Percentiles rank a stretch among this genome's conserved stretches.
Evolutionary conservation across 2,888 invertebrate species (phyloP).

Genomic region (Coremacera marginata): DNA sequence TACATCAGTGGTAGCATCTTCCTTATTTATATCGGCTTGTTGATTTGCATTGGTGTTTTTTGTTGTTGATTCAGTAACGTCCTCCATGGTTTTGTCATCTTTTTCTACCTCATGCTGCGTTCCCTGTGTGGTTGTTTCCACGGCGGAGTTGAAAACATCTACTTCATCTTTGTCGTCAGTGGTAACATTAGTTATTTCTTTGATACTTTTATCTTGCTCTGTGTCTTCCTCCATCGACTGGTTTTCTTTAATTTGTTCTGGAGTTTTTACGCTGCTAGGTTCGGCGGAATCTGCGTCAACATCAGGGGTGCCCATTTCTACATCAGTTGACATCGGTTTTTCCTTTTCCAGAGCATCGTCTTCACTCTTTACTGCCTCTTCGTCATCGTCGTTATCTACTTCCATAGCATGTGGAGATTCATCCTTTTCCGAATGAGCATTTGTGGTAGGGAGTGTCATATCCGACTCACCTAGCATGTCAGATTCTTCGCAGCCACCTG

Average conservation of each 20-base stretch:
- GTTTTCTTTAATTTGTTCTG: constrained; percentile 1
- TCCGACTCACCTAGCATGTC: constrained; percentile 61
- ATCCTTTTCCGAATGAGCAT: constrained; percentile 43
- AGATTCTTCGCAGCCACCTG: constrained; percentile 55
- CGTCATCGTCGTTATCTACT: constrained; percentile 45
- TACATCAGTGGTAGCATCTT: constrained; percentile 34
- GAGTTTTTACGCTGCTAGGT: neutral
- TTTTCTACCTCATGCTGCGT: constrained; percentile 18
- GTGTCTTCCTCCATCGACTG: neutral
- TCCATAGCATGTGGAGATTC: constrained; percentile 49
- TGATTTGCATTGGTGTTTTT: constrained; percentile 1
- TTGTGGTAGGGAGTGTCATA: constrained; percentile 51
- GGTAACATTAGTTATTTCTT: neutral
- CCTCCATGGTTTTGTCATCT: constrained; percentile 47
- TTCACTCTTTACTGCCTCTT: constrained; percentile 40
- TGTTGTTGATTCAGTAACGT: constrained; percentile 29
- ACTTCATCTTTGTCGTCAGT: constrained; percentile 40
- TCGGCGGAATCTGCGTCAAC: neutral
- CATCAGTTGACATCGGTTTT: constrained; percentile 24
- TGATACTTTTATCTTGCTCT: constrained; percentile 12
- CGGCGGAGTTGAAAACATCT: constrained; percentile 12
- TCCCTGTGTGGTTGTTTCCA: too few species aligned
- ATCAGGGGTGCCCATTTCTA: constrained; percentile 41
- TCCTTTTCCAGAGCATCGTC: constrained; percentile 35
- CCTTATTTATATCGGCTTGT: constrained; percentile 32